Evolutionary conservation across 2,113 vertebrate genomes (phyloP), one percentile per base, ranked within the genome.

Genomic region (Pteruthius melanotis): DNA sequence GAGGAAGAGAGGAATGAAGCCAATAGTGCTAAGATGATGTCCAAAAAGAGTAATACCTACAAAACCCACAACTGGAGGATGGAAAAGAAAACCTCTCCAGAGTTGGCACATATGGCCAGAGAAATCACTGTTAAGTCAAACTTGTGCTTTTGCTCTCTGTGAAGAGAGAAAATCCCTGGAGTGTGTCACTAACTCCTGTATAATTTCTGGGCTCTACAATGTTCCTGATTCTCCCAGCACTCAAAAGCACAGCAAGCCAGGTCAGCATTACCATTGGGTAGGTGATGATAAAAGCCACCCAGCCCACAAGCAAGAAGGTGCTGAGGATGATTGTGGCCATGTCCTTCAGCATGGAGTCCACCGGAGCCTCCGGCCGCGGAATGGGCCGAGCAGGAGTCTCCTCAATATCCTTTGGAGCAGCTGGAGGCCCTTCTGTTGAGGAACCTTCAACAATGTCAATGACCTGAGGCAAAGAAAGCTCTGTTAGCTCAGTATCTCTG

Each of bases 231-330:
- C 33, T 54, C 75, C 35, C 35, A 16, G 23, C 47, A 42, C 31
- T 42, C 64, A 49, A 39, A 76, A 72, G 39, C 81, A 47, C 50
- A n/a, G 11, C 40, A 59, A 63, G 44, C 31, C 28, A 81, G 60
- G 74, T 7, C 47, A 44, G 56, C 49, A 40, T 97, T 98, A 99
- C 99, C 98, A 99, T 98, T 15, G 99, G 99, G 87, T 99, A 99
- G n/a, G 98, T 98, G 97, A 99, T 99, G 95, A 99, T 98, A 96
- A 99, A 99, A 75, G 99, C 99, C 90, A 99, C 97, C 99, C 99
- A 99, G 92, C 99, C 99, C 22, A 99, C 98, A 72, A 99, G 97
- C 22, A 99, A 98, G 96, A 99, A 99, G 5, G 99, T 99, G 90
- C 99, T 99, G 93, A 99, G 98, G 95, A 99, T 99, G 94, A 99